Base-by-base conservation (phyloP, 2,888 invertebrate species). In the Epinotia demarniana region DNA sequence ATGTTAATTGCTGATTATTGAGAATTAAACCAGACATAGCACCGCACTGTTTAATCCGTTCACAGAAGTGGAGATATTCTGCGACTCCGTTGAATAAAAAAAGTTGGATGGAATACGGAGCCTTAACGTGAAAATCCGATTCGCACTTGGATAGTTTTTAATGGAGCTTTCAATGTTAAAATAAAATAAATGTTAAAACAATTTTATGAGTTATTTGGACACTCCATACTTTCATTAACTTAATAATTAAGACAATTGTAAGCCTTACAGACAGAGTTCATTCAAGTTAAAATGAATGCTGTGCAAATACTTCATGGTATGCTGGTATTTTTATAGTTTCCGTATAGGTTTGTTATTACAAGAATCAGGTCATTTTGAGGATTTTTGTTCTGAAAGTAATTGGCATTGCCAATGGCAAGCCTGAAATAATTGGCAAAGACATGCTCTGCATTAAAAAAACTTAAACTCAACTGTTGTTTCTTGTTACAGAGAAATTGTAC, bases 141-240 rank as follows among this genome's bases (percentile, higher is more conserved):
- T 61, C 46, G n/a, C 61, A 61, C 61, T 61, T 61, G 13, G 64
- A 53, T n/a, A 49, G 55, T 46, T 33, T 76, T 81, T 78, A 77
- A 79, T 77, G 78, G 75, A 77, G 72, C 72, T 79, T 80, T 80
- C 77, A 79, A 80, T 80, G 78, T 77, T 77, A 73, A 78, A 78
- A 77, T 79, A 16, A 53, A 27, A 27, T 23, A 27, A 79, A 80
- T 80, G 78, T 77, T 77, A 75, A 78, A 78, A 77, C 80, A 16
- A 53, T 27, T 27, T 62, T 67, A 6, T 27, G 23, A 68, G 55
- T 57, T 18, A 58, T 58, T 19, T 39, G 39, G 23, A 64, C 68
- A 64, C 33, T 68, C 61, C 71, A 53, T n/a, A 72, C 49, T 57
- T 58, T 72, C 63, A 73, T 67, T 49, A 60, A 19, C 16, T 49